Percentiles rank a stretch among this genome's conserved stretches.
These are phyloP conservation scores for Hyposoter dolosus DNA, from an alignment of 2,888 invertebrate species.

Conservation along the genomic window DNA sequence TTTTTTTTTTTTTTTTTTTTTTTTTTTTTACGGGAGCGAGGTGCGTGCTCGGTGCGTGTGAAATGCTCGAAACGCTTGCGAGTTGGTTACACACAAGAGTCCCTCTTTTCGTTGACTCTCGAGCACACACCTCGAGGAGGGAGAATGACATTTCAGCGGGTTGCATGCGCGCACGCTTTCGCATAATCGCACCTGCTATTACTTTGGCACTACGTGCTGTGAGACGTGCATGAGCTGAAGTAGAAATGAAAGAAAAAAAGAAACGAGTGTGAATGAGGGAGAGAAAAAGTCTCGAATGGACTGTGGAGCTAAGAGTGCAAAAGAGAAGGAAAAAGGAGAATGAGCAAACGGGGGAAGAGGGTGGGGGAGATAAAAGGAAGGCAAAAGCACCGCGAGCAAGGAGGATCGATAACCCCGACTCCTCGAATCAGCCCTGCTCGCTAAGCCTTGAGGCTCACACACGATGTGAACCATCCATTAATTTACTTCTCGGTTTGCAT, in stretches of 20 bases:
- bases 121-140: conserved; percentile 58
- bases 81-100: conserved; percentile 38
- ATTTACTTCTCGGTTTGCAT: conserved; percentile 65
- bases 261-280: conserved; percentile 53
- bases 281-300: conserved; percentile 40
- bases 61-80: conserved; percentile 69
- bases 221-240: conserved; percentile 30
- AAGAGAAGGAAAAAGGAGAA: conserved; percentile 34
- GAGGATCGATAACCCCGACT: conserved; percentile 72
- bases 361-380: conserved; percentile 49
- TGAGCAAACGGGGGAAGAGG: conserved; percentile 7
- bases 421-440: conserved; percentile 50
- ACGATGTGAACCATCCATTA: conserved; percentile 71
- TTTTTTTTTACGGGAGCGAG: conserved; percentile 22
- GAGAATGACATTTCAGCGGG: conserved; percentile 80
- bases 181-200: conserved; percentile 81
- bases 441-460: conserved; percentile 60
- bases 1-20: conserved; percentile 4
- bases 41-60: conserved; percentile 66
- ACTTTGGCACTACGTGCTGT: conserved; percentile 63
- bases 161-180: conserved; percentile 78
- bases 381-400: conserved; percentile 49
- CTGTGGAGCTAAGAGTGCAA: conserved; percentile 16
- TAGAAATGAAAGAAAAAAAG: conserved; percentile 35
- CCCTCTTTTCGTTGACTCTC: conserved; percentile 39